A percentile compares a stretch with the other conserved stretches of the same genome.
Evolutionary conservation across 2,888 invertebrate species (phyloP).

Genomic region (Lasioglossum vierecki): DNA sequence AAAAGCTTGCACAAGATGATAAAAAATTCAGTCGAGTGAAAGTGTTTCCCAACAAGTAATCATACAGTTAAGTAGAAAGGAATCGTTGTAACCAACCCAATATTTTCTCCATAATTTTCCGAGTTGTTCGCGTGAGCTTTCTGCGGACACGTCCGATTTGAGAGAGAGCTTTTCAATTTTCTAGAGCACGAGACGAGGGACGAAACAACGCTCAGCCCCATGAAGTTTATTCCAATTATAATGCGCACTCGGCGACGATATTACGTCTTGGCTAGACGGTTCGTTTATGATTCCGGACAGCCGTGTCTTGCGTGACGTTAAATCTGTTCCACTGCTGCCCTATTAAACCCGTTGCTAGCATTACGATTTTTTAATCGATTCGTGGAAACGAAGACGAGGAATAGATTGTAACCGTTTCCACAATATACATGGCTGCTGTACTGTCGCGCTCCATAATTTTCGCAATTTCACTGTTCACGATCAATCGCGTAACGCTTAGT

Average conservation of each 20-base stretch:
- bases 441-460: neutral
- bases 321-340: conserved; percentile 18
- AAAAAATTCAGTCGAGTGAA: neutral
- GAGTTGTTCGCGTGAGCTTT: neutral
- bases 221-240: conserved; percentile 35
- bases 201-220: conserved; percentile 14
- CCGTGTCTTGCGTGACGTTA: conserved; percentile 45
- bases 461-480: neutral
- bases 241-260: conserved; percentile 46
- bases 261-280: conserved; percentile 58
- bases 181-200: neutral
- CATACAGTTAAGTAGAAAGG: neutral
- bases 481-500: neutral
- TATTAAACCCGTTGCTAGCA: conserved; percentile 38
- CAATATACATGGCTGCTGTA: neutral
- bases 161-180: conserved; percentile 24
- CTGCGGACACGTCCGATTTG: neutral
- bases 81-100: neutral
- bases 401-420: neutral
- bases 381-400: neutral
- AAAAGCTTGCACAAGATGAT: neutral
- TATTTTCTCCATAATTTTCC: conserved; percentile 6
- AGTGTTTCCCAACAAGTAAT: neutral
- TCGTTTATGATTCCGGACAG: conserved; percentile 55
- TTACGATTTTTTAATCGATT: conserved; percentile 61